Evolutionary conservation across 2,113 vertebrate genomes (phyloP).

Genomic region (Pitta sordida): DNA sequence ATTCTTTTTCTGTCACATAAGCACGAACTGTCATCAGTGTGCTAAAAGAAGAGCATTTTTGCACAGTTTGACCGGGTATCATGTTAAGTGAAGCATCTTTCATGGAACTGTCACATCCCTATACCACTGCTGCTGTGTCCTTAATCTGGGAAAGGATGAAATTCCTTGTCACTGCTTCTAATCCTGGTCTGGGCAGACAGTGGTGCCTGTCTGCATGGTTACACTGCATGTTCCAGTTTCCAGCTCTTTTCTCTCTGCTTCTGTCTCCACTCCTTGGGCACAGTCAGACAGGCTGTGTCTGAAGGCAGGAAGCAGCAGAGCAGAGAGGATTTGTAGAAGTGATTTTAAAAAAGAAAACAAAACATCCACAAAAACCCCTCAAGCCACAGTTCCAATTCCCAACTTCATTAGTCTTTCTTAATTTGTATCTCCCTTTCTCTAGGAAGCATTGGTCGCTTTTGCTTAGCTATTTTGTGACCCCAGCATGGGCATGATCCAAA

Average conservation of each 20-base stretch:
- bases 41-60: neutral
- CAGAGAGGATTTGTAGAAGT: neutral
- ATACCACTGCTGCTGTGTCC: neutral
- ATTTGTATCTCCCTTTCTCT: neutral
- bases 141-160: neutral
- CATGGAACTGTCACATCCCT: neutral
- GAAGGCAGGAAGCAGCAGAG: neutral
- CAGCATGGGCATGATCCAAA: neutral
- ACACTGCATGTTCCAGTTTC: neutral
- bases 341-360: neutral
- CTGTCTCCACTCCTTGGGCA: neutral
- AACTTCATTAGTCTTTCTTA: neutral
- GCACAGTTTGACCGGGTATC: neutral
- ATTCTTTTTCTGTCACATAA: neutral
- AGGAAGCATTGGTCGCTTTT: neutral
- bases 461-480: neutral
- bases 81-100: neutral
- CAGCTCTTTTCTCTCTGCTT: neutral
- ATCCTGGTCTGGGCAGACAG: neutral
- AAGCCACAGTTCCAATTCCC: neutral
- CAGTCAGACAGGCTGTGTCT: neutral
- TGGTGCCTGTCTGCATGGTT: neutral
- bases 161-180: neutral
- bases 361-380: neutral
- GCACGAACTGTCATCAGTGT: neutral